Evolutionary conservation across 2,797 vertebrate species (phyloP).

Genomic region (Squalus acanthias): DNA sequence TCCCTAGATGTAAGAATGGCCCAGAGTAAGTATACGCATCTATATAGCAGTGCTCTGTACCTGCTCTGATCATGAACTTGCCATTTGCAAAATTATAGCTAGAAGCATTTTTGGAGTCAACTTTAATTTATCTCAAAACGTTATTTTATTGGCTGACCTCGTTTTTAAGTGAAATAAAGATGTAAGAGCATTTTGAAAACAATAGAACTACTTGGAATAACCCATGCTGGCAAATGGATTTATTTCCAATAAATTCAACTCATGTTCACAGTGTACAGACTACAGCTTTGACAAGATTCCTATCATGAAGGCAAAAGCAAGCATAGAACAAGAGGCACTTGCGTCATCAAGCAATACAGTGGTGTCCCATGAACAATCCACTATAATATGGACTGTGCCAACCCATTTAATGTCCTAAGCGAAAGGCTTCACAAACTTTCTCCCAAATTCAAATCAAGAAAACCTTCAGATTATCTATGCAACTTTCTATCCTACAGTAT

Average conservation of each 20-base stretch:
- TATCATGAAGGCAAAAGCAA: neutral
- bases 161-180: conserved; percentile 18
- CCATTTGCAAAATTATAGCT: neutral
- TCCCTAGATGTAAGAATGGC: neutral
- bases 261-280: neutral
- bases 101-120: neutral
- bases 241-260: conserved; percentile 26
- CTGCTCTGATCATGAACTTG: too few relatives aligned
- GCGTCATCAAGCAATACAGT: neutral
- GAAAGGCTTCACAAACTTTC: neutral
- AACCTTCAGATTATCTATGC: neutral
- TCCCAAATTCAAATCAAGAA: neutral
- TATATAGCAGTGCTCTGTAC: neutral
- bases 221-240: neutral
- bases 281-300: neutral
- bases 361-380: neutral
- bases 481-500: neutral
- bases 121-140: conserved; percentile 11
- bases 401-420: neutral
- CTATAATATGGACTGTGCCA: neutral
- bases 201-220: neutral
- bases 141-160: conserved; percentile 7
- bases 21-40: neutral
- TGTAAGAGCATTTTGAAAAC: neutral
- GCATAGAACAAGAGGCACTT: neutral